phyloP scores from a whole-genome alignment of 2,888 invertebrate species.

The Proisotoma minuta region DNA sequence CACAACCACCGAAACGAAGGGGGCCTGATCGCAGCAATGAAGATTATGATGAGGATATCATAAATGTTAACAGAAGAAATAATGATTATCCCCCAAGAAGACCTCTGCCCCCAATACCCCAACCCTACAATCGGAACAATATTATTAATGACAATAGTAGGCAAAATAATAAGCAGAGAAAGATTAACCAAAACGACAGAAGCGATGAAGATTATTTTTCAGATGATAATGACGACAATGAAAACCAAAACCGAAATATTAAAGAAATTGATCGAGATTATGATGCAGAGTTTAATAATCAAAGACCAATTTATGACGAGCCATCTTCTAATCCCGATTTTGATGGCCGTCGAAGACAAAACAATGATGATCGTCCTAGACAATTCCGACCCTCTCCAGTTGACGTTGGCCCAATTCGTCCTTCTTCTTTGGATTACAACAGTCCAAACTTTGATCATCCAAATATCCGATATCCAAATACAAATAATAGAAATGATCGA shows the following conservation, averaged over 20 bases:
- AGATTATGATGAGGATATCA: conserved; percentile 29
- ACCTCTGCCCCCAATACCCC: conserved; percentile 8
- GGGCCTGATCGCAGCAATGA: conserved; percentile 12
- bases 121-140: not conserved
- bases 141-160: not conserved
- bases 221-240: conserved; percentile 1
- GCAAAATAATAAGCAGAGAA: not conserved
- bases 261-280: conserved; percentile 4
- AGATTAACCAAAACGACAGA: conserved; percentile 3
- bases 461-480: conserved; percentile 25
- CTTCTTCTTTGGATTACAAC: conserved; percentile 25
- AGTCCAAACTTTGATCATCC: conserved; percentile 36
- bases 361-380: not conserved
- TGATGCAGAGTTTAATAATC: conserved; percentile 29
- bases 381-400: conserved; percentile 33
- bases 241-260: not conserved
- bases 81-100: no score
- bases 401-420: conserved; percentile 35
- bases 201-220: not conserved
- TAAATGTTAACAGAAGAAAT: no score
- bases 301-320: conserved; percentile 29
- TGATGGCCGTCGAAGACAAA: not conserved
- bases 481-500: not conserved
- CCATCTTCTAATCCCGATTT: conserved; percentile 9
- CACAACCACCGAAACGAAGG: not conserved